Evolutionary conservation across 2,797 vertebrate species (phyloP).

Genomic region (Chelonia mydas): DNA sequence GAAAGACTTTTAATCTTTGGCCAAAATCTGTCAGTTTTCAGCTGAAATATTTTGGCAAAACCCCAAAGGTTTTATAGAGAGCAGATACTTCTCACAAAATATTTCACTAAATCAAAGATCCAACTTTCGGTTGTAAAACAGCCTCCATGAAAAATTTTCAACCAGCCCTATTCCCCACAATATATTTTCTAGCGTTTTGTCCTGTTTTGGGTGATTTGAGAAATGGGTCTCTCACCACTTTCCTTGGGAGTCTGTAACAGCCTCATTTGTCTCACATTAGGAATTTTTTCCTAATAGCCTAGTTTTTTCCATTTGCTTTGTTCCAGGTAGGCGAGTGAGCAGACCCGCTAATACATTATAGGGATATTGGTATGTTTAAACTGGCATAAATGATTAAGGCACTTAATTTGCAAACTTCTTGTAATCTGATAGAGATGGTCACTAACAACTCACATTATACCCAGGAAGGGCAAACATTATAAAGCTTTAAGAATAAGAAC

Average conservation of each 20-base stretch:
- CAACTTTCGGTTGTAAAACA: fast-evolving
- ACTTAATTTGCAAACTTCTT: neutral
- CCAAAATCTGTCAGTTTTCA: neutral
- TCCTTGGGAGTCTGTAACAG: neutral
- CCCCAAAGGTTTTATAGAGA: neutral
- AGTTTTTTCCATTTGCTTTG: neutral
- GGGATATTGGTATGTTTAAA: neutral
- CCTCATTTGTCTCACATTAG: neutral
- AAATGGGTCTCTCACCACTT: neutral
- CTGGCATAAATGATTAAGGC: neutral
- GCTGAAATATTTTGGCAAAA: neutral
- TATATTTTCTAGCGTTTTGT: fast-evolving
- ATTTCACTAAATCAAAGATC: neutral
- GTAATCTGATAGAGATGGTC: neutral
- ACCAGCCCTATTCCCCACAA: neutral
- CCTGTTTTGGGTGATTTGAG: neutral
- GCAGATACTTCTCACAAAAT: neutral
- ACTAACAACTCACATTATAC: neutral
- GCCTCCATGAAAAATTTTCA: neutral
- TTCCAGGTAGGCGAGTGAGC: neutral
- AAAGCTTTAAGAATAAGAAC: neutral
- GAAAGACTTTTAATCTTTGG: neutral
- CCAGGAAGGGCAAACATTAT: neutral
- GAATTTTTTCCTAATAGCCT: neutral
- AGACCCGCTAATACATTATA: neutral